Evolutionary conservation across 2,888 invertebrate genomes (phyloP), one percentile per base, ranked within the genome.

Genomic region (Pseudanteris insignis): DNA sequence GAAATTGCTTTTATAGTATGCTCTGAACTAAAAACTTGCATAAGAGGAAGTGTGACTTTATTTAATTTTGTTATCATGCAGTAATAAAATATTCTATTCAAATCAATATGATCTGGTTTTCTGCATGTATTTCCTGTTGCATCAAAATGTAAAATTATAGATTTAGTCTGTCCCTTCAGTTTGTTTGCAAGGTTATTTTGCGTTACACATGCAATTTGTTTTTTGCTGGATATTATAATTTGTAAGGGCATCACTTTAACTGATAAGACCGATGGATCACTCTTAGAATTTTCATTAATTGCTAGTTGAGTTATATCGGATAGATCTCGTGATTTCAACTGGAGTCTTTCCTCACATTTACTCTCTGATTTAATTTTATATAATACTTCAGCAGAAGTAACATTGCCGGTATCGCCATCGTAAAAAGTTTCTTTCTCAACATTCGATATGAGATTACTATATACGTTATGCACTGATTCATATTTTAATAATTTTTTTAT

Each of bases 311-410:
- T 10, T 0, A 62, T 0, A 41, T 64, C 61, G n/a, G 38, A 26
- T 14, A 68, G 30, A 64, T 70, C 68, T 5, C 9, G n/a, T 6
- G 51, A 61, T 11, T 21, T 15, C 12, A 60, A 21, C 6, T 13
- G 2, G 3, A 40, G 6, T 21, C 61, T 38, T 2, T 24, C 12
- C 32, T 43, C 32, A 10, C 9, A 12, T 21, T 18, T 24, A 0
- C 26, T 1, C 38, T 64, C 61, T 0, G 65, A 63, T 26, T 54
- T 63, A 2, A 44, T 32, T 46, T 65, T 63, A 11, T 41, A 36
- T 3, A 30, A n/a, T 2, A 44, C 36, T 12, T 33, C 5, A 6
- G 33, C 10, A 21, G 12, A 11, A 32, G 3, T 25, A 1, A 36
- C 1, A 2, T 51, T 25, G 21, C 36, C 28, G 0, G 41, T 26